Evolutionary conservation across 2,888 invertebrate genomes (phyloP), one percentile per base, ranked within the genome.

Genomic region (Thecocarcelia acutangulata): DNA sequence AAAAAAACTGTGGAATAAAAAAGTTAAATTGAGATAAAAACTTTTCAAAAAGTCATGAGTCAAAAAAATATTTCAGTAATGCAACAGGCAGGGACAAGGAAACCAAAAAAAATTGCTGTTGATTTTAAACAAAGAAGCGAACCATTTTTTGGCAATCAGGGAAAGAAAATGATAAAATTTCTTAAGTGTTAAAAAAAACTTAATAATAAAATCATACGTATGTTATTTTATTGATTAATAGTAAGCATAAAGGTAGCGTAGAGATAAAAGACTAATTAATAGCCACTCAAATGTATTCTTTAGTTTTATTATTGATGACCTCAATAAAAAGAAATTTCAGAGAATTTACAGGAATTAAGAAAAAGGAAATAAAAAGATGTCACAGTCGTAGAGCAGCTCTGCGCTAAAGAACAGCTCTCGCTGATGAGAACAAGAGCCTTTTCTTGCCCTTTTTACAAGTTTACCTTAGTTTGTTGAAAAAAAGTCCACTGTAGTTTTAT

Each of bases 11-110:
- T 58, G 54, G 37, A 4, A 11, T 40, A 44, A 76, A 74, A 77
- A 63, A 70, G 19, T 28, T 59, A 11, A 66, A 73, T 64, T 66
- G 44, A 72, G 72, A 79, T 79, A 79, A 76, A 69, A 79, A 66
- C 52, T 46, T 66, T 64, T 15, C 46, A 54, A 52, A 58, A 70
- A 69, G 70, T 66, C 74, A 59, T 78, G 78, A 78, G 74, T 82
- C 82, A 75, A 75, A 69, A 68, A 56, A 58, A 54, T 78, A 66
- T 72, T 72, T 72, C 44, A 59, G 50, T n/a, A 58, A 48, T 58
- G 56, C 56, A 74, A 69, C 56, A 46, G 63, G 63, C 59, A 64
- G 17, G 46, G n/a, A n/a, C 9, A 33, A n/a, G 13, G 19, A 50
- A n/a, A n/a, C n/a, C n/a, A n/a, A n/a, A n/a, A 46, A 58, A 58